Percentiles rank a stretch among this genome's conserved stretches.
phyloP scores from a whole-genome alignment of 2,888 invertebrate genomes.

The Thymelicus lineola region DNA sequence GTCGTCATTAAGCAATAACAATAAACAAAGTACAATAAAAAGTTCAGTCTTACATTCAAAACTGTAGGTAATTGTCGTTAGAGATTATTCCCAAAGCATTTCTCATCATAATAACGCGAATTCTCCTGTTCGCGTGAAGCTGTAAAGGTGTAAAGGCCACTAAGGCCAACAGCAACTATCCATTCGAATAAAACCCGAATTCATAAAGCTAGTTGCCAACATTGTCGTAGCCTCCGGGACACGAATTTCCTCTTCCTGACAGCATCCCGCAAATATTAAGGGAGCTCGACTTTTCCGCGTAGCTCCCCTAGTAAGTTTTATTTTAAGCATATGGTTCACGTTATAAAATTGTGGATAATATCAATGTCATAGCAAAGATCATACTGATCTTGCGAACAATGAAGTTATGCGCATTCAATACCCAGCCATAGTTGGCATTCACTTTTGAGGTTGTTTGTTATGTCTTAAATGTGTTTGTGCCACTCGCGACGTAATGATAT shows the following conservation, averaged over 20 bases:
- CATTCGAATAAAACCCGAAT: too few species aligned
- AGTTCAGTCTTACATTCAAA: background rate
- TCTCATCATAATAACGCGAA: slow-evolving; percentile 72
- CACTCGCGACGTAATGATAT: background rate
- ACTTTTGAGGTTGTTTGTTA: too few species aligned
- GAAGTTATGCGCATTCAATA: too few species aligned
- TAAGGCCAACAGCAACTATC: too few species aligned
- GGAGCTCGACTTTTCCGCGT: slow-evolving; percentile 72
- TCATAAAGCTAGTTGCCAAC: slow-evolving; percentile 57
- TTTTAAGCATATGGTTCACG: slow-evolving; percentile 40
- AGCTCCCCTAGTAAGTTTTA: slow-evolving; percentile 64
- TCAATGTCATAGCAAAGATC: too few species aligned
- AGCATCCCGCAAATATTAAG: slow-evolving; percentile 60
- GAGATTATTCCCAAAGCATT: slow-evolving; percentile 47
- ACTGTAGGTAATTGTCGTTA: background rate
- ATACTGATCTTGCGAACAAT: too few species aligned
- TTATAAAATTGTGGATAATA: background rate
- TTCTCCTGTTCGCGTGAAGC: too few species aligned
- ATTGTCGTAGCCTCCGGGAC: slow-evolving; percentile 62
- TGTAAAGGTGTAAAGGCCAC: too few species aligned
- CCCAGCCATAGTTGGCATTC: too few species aligned
- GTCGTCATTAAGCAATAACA: too few species aligned
- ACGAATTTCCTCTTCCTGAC: slow-evolving; percentile 55
- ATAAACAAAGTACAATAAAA: background rate
- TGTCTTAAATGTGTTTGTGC: background rate